Evolutionary conservation across 2,113 vertebrate species (phyloP).

Genomic region (Sapayoa aenigma): DNA sequence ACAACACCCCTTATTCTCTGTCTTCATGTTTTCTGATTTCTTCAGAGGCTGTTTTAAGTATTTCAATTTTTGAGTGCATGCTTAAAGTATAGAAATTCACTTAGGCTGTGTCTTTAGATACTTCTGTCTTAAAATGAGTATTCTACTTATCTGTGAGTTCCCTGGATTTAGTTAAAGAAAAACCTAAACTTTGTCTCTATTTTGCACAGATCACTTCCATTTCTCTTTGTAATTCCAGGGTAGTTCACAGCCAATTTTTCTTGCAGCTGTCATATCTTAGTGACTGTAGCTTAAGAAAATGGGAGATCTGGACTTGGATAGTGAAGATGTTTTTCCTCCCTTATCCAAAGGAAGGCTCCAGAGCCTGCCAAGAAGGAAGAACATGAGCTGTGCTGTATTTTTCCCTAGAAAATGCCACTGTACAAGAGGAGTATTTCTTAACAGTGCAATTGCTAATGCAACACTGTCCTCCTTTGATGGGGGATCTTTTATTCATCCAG

Average conservation of each 20-base stretch:
- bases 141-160: background rate
- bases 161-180: background rate
- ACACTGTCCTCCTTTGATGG: background rate
- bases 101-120: background rate
- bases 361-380: conserved; percentile 46
- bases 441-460: conserved; percentile 22
- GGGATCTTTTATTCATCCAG: background rate
- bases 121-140: background rate
- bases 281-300: conserved; percentile 14
- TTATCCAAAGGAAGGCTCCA: conserved; percentile 16
- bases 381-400: background rate
- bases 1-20: background rate
- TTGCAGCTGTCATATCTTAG: conserved; percentile 36
- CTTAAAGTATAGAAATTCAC: background rate
- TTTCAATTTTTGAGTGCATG: background rate
- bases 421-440: background rate
- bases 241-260: conserved; percentile 4
- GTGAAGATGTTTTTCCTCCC: background rate
- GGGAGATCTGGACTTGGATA: conserved; percentile 28
- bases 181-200: background rate
- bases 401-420: conserved; percentile 25
- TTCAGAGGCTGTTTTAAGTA: background rate
- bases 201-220: background rate
- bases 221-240: background rate
- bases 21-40: background rate